phyloP scores from a whole-genome alignment of 2,797 vertebrate species.

The Pangasius djambal region DNA sequence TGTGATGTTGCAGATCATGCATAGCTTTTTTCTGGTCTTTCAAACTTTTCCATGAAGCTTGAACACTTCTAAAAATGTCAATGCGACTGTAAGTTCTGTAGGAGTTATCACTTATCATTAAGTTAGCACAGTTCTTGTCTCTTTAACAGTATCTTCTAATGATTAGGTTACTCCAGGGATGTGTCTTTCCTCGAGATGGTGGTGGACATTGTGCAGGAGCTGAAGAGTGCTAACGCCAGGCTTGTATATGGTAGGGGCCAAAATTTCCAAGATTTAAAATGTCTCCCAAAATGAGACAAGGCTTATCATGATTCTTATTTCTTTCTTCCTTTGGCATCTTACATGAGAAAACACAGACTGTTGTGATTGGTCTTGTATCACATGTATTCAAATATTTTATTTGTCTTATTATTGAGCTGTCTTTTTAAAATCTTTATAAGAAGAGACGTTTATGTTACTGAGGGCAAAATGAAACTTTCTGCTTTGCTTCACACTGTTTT shows the following conservation, averaged over 20 bases:
- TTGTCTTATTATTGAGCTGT: not conserved
- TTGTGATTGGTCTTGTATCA: not conserved
- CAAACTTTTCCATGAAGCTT: not conserved
- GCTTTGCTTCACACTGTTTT: not conserved
- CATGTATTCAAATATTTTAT: not conserved
- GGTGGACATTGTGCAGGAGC: constrained; percentile 90
- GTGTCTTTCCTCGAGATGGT: constrained; percentile 89
- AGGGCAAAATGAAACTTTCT: not conserved
- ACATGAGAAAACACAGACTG: not conserved
- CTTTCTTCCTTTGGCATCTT: not conserved
- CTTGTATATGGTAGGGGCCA: constrained; percentile 87
- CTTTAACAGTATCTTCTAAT: not conserved
- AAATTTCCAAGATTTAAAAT: not conserved
- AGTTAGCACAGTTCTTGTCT: not conserved
- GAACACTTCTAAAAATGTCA: not conserved
- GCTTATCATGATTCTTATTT: not conserved
- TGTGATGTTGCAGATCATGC: not conserved
- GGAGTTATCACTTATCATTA: not conserved
- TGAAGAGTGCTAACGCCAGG: constrained; percentile 85
- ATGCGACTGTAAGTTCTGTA: not conserved
- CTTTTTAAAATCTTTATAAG: not conserved
- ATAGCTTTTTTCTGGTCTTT: not conserved
- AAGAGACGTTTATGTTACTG: not conserved
- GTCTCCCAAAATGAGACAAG: not conserved
- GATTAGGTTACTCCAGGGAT: constrained; percentile 89